Base-by-base conservation (phyloP, 1,140 invertebrate genomes). In the Piezodorus guildinii region DNA sequence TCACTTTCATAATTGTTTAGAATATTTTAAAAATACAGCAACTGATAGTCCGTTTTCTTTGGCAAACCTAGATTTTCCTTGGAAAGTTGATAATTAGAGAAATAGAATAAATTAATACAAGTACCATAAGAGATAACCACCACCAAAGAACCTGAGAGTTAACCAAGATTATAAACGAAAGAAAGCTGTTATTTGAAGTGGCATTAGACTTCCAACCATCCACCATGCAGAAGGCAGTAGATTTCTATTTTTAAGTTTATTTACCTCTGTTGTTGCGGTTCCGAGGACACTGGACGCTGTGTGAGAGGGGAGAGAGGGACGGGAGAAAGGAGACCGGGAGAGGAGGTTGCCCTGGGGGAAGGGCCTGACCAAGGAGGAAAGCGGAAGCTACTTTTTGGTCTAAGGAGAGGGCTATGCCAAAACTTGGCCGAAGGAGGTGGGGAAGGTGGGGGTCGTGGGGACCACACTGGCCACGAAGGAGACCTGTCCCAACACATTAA, bases 381-480 rank as follows among this genome's bases (percentile, higher is more conserved):
- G 61, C 71, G 67, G 66, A 75, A 75, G 46, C 58, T 23, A 21
- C 17, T 56, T 15, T 56, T 56, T 74, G 60, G 78, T 77, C 67
- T 76, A 72, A 62, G 78, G 68, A 14, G 71, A 69, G 27, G 67
- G 62, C 21, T 63, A 63, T 10, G 71, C 70, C 68, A 70, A 71
- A 14, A 70, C 15, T 56, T 56, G 3, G 19, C 23, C 30, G 30
- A 44, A 39, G 63, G 61, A 64, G 59, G 46, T 30, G 56, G 52
- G 43, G 49, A 45, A 66, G 58, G 15, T 46, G 52, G 58, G 61
- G 39, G 52, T 62, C 75, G 76, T 66, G 77, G 77, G 60, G 76
- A 76, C 78, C 78, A 79, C 68, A 79, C 75, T 70, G 79, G 78
- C 78, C 79, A 80, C 62, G 78, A 79, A 61, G 79, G 79, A 70